phyloP scores from a whole-genome alignment of 2,888 invertebrate species.

The Autographa pulchrina region DNA sequence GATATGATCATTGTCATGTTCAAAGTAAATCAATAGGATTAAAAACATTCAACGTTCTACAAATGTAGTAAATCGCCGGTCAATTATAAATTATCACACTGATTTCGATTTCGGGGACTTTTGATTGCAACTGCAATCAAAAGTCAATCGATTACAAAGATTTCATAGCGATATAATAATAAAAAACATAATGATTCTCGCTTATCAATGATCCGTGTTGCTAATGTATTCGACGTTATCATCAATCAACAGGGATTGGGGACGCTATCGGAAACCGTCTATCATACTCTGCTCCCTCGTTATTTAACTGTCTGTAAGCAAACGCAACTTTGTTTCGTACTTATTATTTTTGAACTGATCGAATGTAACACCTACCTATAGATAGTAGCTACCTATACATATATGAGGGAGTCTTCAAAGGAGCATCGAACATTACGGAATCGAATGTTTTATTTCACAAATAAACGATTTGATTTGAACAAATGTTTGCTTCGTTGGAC shows the following conservation, averaged over 20 bases:
- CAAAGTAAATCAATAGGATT: too few relatives aligned
- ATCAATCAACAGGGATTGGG: conserved; percentile 58
- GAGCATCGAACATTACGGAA: not conserved
- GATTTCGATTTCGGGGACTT: too few relatives aligned
- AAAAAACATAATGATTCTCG: conserved; percentile 21
- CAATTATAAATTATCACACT: not conserved
- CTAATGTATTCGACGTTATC: conserved; percentile 57
- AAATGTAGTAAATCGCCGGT: not conserved
- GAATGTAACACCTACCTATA: not conserved
- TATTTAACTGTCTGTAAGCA: conserved; percentile 32
- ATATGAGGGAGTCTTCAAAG: not conserved
- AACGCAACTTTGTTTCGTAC: conserved; percentile 17
- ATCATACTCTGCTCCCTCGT: conserved; percentile 53
- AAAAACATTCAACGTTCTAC: too few relatives aligned
- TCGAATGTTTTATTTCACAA: not conserved
- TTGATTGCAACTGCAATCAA: not conserved
- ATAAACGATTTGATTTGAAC: too few relatives aligned
- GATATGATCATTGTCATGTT: too few relatives aligned
- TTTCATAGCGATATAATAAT: conserved; percentile 16
- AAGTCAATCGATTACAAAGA: conserved; percentile 7
- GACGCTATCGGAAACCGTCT: conserved; percentile 58
- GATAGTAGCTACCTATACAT: not conserved
- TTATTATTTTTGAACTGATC: not conserved
- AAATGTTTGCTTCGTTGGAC: too few relatives aligned
- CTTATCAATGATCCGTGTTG: conserved; percentile 47